Evolutionary conservation across 2,797 vertebrate species (phyloP).

Genomic region (Taeniopygia guttata): DNA sequence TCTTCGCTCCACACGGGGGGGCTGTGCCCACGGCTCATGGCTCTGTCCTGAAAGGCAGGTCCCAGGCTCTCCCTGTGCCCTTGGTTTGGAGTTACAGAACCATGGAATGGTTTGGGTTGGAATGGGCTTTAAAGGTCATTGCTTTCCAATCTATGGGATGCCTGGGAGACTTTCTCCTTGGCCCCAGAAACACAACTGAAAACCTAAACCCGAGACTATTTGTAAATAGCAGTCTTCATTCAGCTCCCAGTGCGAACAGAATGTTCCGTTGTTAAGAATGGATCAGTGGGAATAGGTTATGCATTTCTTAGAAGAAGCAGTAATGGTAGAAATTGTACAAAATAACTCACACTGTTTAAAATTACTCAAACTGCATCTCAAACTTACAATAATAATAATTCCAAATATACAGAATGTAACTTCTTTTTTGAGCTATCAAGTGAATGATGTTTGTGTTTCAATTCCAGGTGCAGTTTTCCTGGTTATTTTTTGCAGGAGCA

Average conservation of each 20-base stretch:
- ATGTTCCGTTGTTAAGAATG: neutral
- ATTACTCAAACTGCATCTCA: neutral
- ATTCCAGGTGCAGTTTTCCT: constrained; percentile 91
- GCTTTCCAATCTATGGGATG: neutral
- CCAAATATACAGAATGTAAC: neutral
- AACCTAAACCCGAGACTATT: neutral
- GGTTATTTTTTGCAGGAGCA: constrained; percentile 93
- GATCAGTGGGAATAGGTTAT: neutral
- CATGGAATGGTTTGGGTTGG: neutral
- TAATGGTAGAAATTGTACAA: neutral
- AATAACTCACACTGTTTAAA: neutral
- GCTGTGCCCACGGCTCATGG: neutral
- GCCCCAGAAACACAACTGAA: neutral
- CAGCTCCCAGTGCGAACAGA: neutral
- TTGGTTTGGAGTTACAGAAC: neutral
- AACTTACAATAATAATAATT: neutral
- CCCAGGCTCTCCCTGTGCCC: neutral
- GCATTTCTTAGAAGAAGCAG: neutral
- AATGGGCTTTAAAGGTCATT: too few species aligned
- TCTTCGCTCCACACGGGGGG: constrained; percentile 25
- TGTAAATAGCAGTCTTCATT: neutral
- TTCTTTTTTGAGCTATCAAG: neutral
- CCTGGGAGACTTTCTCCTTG: neutral
- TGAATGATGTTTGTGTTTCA: constrained; percentile 31
- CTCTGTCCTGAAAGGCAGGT: neutral